These are phyloP conservation scores for Melieria crassipennis DNA, from an alignment of 2,888 invertebrate genomes.

Conservation along the genomic window DNA sequence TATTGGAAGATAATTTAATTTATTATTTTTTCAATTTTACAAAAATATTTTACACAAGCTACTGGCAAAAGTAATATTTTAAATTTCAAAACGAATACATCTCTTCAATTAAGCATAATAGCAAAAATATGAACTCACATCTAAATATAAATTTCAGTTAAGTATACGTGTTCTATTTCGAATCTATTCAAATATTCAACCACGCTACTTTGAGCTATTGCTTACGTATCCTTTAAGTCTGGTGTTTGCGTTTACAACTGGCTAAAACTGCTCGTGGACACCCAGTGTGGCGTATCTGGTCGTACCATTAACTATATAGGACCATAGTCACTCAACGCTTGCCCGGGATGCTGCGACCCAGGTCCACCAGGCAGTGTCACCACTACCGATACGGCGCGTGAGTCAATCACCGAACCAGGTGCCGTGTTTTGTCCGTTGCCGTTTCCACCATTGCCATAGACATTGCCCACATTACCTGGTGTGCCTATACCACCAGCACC, in stretches of 20 bases:
- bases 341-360: conserved; percentile 66
- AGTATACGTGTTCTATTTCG: too few species aligned
- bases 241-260: conserved; percentile 58
- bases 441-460: conserved; percentile 53
- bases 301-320: conserved; percentile 68
- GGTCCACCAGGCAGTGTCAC: conserved; percentile 65
- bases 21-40: too few species aligned
- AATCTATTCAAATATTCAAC: too few species aligned
- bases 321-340: conserved; percentile 66
- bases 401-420: conserved; percentile 64
- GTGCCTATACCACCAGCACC: conserved; percentile 43
- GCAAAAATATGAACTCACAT: too few species aligned
- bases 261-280: conserved; percentile 66
- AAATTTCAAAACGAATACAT: too few species aligned
- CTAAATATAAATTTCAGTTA: too few species aligned
- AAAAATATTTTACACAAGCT: too few species aligned
- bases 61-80: too few species aligned
- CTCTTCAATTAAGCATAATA: too few species aligned
- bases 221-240: too few species aligned
- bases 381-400: conserved; percentile 66
- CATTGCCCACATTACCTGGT: conserved; percentile 46
- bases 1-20: too few species aligned
- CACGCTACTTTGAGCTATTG: too few species aligned
- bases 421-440: conserved; percentile 63
- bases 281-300: conserved; percentile 67